phyloP scores from a whole-genome alignment of 2,113 vertebrate genomes.

The Arvicanthis niloticus region DNA sequence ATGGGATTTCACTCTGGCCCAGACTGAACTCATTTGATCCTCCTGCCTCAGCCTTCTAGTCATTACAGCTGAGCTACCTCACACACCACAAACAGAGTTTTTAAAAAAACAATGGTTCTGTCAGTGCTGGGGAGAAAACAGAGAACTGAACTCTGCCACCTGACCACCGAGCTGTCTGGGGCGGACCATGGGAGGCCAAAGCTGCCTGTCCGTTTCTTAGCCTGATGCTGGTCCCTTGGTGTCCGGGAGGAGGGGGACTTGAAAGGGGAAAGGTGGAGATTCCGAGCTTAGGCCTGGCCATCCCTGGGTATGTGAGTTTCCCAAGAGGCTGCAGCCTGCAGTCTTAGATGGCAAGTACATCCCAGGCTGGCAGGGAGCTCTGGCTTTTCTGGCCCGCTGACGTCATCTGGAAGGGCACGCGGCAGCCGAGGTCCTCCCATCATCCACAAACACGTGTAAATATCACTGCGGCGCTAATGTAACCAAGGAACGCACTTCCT shows the following conservation, averaged over 20 bases:
- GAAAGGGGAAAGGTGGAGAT: fast-evolving
- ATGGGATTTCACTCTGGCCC: background rate
- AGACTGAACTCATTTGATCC: background rate
- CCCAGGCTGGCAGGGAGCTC: conserved; percentile 4
- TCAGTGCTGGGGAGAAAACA: background rate
- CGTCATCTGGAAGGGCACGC: conserved; percentile 39
- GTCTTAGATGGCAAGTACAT: background rate
- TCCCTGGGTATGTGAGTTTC: background rate
- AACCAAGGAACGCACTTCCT: conserved; percentile 88
- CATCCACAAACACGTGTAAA: conserved; percentile 81
- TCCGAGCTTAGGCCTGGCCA: background rate
- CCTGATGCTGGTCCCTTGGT: background rate
- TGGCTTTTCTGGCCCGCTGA: background rate
- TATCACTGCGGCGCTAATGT: conserved; percentile 73
- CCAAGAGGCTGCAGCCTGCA: background rate
- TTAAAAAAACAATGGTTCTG: background rate
- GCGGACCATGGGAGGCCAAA: fast-evolving
- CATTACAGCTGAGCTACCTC: background rate
- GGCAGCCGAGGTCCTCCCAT: conserved; percentile 62
- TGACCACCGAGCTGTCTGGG: background rate
- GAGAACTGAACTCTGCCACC: background rate
- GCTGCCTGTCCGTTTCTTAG: background rate
- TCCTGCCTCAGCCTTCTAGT: background rate
- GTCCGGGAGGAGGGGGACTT: background rate
- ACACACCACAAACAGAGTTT: background rate